phyloP scores from a whole-genome alignment of 2,888 invertebrate species.

The Macrophya alboannulata region DNA sequence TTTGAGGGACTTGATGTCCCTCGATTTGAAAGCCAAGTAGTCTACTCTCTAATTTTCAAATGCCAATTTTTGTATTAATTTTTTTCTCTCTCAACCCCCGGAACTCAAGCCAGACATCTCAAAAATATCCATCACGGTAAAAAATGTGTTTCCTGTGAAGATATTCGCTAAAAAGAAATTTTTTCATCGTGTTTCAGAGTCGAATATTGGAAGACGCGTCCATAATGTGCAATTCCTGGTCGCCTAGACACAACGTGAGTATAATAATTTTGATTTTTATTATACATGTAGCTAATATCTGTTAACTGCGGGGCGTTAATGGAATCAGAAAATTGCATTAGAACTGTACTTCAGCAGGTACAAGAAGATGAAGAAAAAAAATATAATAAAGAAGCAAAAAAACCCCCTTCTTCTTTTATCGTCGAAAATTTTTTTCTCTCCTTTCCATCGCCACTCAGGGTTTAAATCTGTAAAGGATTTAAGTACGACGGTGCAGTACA shows the following conservation, averaged over 20 bases:
- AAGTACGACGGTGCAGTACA: not conserved
- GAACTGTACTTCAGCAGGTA: not conserved
- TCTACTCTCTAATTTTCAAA: too few species aligned
- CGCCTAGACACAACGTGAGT: slow-evolving; percentile 95
- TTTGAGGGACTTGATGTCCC: too few species aligned
- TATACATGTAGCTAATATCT: too few species aligned
- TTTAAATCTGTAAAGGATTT: slow-evolving; percentile 43
- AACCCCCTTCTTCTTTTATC: not conserved
- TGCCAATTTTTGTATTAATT: too few species aligned
- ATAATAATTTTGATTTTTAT: slow-evolving; percentile 38
- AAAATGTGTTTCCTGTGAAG: not conserved
- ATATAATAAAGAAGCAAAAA: not conserved
- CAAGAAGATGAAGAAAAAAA: not conserved
- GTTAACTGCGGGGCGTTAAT: not conserved
- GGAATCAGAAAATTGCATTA: not conserved
- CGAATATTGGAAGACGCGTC: slow-evolving; percentile 95
- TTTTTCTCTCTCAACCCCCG: not conserved
- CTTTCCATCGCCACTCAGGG: not conserved
- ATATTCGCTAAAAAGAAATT: not conserved
- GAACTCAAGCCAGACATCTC: not conserved
- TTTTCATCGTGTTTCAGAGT: slow-evolving; percentile 86
- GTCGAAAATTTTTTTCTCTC: not conserved
- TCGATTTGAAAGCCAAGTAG: too few species aligned
- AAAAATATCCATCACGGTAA: too few species aligned
- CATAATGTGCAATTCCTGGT: slow-evolving; percentile 96